Percentiles rank a stretch among this genome's conserved stretches.
These are phyloP conservation scores for Brachionus paranguensis DNA, from an alignment of 1,140 invertebrate genomes.

Conservation along the genomic window DNA sequence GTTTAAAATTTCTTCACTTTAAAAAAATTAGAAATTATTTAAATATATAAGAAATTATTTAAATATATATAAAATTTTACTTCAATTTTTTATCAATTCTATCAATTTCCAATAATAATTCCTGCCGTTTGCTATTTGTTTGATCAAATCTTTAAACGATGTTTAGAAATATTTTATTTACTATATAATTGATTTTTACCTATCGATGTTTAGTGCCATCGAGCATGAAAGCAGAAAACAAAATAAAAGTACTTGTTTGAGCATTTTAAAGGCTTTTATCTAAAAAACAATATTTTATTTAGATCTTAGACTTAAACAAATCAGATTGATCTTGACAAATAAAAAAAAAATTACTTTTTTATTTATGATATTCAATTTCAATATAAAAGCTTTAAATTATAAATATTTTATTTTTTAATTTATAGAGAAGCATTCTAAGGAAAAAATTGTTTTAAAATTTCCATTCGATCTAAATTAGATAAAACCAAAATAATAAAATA, in stretches of 20 bases:
- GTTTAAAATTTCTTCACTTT: neutral
- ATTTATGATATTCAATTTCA: neutral
- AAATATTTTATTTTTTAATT: neutral
- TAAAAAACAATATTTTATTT: neutral
- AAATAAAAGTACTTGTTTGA: neutral
- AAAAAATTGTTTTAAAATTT: neutral
- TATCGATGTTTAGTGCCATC: neutral
- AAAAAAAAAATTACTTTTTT: neutral
- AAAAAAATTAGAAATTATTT: neutral
- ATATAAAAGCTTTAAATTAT: neutral
- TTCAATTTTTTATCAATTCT: neutral
- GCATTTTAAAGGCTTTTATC: neutral
- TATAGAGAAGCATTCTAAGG: neutral
- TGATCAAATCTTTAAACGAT: neutral
- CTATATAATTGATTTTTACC: neutral
- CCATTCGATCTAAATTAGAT: neutral
- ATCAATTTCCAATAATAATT: neutral
- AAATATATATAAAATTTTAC: neutral
- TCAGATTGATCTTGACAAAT: neutral
- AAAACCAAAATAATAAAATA: neutral
- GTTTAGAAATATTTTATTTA: neutral
- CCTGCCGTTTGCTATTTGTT: neutral
- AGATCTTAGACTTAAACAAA: neutral
- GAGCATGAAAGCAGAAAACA: neutral
- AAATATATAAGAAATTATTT: neutral